Base-by-base conservation (phyloP, 2,888 invertebrate species). In the Cabera pusaria region DNA sequence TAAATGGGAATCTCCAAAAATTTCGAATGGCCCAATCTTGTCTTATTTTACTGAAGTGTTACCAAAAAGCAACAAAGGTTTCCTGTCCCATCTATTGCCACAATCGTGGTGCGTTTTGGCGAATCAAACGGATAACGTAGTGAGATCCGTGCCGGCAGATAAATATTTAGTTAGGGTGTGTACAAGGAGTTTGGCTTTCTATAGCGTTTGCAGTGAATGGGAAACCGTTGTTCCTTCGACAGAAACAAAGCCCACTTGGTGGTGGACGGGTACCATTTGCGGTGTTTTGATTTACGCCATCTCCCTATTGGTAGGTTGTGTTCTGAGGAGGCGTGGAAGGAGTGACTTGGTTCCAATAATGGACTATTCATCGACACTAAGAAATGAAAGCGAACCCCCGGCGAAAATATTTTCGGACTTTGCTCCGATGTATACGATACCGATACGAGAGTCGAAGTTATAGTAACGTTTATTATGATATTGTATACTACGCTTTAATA, bases 11-110 rank as follows among this genome's bases (percentile, higher is more conserved):
- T 67, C 80, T 1, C 84, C 87, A 5, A 45, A 52, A 32, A 29
- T 66, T 4, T 72, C 71, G 1, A 88, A 88, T 36, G 88, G 88
- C 6, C 74, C 76, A n/a, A 54, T 87, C 14, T 57, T 87, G 26
- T 67, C 80, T 5, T 86, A 83, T 45, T 56, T 50, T n/a, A 40
- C 87, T n/a, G 73, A 82, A 62, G 63, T 86, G 4, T 38, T 72
- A 23, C 75, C 81, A n/a, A 60, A 52, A 7, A 45, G 66, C 11
- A 56, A 57, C 24, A 41, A 59, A 5, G 56, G 56, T 26, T 52
- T 64, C n/a, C 40, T 56, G 4, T 56, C 56, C 24, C 50, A 59
- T 21, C 38, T 73, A 3, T 34, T 72, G 23, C 75, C 80, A 1
- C 70, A 74, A 48, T 42, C 59, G 3, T 74, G 72, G 71, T 87